Evolutionary conservation across 2,888 invertebrate genomes (phyloP).

Genomic region (Coenonympha glycerion): DNA sequence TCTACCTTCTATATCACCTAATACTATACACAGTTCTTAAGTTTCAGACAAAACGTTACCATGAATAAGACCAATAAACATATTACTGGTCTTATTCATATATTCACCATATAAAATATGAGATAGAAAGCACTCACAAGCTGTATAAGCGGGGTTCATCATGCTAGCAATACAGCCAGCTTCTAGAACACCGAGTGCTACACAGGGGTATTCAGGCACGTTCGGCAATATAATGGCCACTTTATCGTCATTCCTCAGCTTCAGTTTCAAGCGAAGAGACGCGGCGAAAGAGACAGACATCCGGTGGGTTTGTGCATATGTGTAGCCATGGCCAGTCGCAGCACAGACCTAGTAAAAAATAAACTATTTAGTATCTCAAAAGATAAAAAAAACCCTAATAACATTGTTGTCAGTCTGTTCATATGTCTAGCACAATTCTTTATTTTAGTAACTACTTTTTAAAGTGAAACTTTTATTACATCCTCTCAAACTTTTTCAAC

Average conservation of each 20-base stretch:
- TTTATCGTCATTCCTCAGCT: conserved; percentile 79
- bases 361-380: too few species aligned
- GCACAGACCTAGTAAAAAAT: too few species aligned
- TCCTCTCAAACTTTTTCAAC: too few species aligned
- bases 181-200: conserved; percentile 78
- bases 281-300: conserved; percentile 79
- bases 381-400: too few species aligned
- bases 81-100: too few species aligned
- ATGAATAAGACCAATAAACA: neutral
- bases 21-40: too few species aligned
- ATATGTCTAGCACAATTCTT: too few species aligned
- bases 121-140: conserved; percentile 41
- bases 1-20: too few species aligned
- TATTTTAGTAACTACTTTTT: too few species aligned
- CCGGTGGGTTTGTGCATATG: conserved; percentile 79
- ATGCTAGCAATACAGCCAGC: conserved; percentile 82
- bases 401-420: too few species aligned
- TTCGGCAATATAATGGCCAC: conserved; percentile 85
- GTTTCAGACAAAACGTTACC: too few species aligned
- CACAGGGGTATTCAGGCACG: conserved; percentile 82
- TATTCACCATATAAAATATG: neutral
- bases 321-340: conserved; percentile 82
- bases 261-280: conserved; percentile 79
- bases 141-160: conserved; percentile 79
- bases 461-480: too few species aligned